Base-by-base conservation (phyloP, 2,888 invertebrate species). In the Stomorhina lunata region DNA sequence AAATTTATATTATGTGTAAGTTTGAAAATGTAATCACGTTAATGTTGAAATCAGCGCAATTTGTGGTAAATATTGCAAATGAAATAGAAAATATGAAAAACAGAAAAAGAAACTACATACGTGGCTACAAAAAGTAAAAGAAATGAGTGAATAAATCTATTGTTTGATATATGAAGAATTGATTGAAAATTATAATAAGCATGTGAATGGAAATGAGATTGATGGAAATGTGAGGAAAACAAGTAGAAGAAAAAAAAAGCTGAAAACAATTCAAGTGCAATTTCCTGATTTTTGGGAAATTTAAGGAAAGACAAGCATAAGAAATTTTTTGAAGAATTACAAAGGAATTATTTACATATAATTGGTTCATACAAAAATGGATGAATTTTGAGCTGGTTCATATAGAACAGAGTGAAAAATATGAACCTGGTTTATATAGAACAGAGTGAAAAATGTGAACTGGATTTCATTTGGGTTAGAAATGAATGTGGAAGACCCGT, bases 11-110 rank as follows among this genome's bases (percentile, higher is more conserved):
- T 68, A 15, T 69, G 53, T 73, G 63, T 57, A n/a, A 68, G 68
- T 69, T 68, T 55, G 50, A 65, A 81, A 81, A 81, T 75, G 78
- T 75, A 81, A 81, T 81, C 81, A 81, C 78, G 66, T 69, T 82
- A 75, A 69, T 75, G 65, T 82, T 79, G 57, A 65, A 82, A 82
- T 82, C 75, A 69, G 65, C 75, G 75, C 69, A 82, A 78, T 81
- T 81, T 81, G 78, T 69, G 73, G 78, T 59, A 71, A 75, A 79
- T 71, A 75, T 75, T 82, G 75, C 69, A 69, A 68, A 82, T 75
- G 53, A 79, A n/a, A n/a, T n/a, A n/a, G n/a, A n/a, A 68, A 63
- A 65, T 65, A 45, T 15, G 27, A 69, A 69, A 48, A 50, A 53
- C 27, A 53, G 17, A 17, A 53, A 37, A 45, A 34, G 12, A 57